Base-by-base conservation (phyloP, 2,888 invertebrate genomes). In the Noctua pronuba region DNA sequence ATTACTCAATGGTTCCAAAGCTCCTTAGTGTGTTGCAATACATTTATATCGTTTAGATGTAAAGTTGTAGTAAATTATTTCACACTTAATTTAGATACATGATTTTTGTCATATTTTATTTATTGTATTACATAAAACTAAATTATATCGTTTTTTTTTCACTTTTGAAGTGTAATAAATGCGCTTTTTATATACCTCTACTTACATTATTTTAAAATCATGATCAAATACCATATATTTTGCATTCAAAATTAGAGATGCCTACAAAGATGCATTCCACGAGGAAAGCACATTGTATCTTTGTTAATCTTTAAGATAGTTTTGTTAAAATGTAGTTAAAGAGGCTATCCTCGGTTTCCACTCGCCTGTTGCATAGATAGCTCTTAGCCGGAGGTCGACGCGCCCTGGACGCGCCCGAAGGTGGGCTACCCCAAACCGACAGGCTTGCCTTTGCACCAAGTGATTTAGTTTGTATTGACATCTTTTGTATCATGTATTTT, bases 401-500 rank as follows among this genome's bases (percentile, higher is more conserved):
- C 77, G 82, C 76, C 78, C 71, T 72, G 31, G 83, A 75, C 83
- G 80, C 75, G 89, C 81, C 83, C 87, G 89, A 81, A 85, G 90
- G 88, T 91, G 91, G 91, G 91, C 92, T 90, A 91, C 93, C 93
- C 92, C 92, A 89, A 92, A 95, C 95, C 95, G 95, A 94, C 94
- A 95, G 96, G 96, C 96, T 96, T 96, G 96, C 96, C 96, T 96
- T 96, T 95, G 96, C 97, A 96, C 96, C 96, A 96, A 96, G 97
- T 97, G 96, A 96, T 96, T 97, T 96, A 96, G 96, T 96, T 96
- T 95, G 95, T 96, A 96, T 95, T 93, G 94, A 95, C 96, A 96
- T 96, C 96, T 96, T 96, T 96, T 96, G 96, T 96, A 96, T 95
- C 96, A 96, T 96, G 96, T 96, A 96, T 96, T 88, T 96, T 96